Evolutionary conservation across 2,797 vertebrate species (phyloP), one percentile per base, ranked within the genome.

Genomic region (Poecilia velifera): DNA sequence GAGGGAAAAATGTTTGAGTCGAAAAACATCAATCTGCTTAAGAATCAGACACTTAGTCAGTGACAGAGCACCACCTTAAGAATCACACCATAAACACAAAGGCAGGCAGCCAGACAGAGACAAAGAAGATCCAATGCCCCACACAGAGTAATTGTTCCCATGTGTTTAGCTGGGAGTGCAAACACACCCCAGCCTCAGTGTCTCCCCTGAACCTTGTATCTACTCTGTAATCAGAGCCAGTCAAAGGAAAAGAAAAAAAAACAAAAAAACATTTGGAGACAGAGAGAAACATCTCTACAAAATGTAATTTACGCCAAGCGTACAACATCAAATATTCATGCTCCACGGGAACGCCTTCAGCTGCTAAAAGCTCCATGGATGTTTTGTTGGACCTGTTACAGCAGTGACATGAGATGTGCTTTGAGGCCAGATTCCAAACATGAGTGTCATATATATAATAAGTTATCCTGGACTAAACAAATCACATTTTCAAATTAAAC

Each of bases 201-300:
- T 88, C 87, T 86, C 49, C 90, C 88, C 78, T 53, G 53, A 86
- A 81, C 83, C 82, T 55, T 76, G 51, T 72, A 85, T 87, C 87
- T 87, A 41, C 90, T 91, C 93, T 94, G 93, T 94, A 93, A 93
- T 92, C 92, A 93, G 84, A 90, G 76, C 75, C 87, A 89, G 86
- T 84, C 80, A 43, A 70, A 86, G 80, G 85, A 22, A 36, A 64
- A 66, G 1, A 34, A 64, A 62, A 14, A 14, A 55, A 10, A 34
- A 64, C 34, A 14, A 55, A 10, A 4, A 34, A 34, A 81, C 83
- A 91, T 90, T 89, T 89, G 88, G 87, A 82, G 73, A 81, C 79
- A 85, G 82, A 80, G 10, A 74, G 81, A 88, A 79, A 81, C 16
- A 76, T 80, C 74, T 80, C 84, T 84, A 81, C 49, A 85, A 88